A percentile compares a stretch with the other conserved stretches of the same genome.
Conservation (phyloP, 1,140 invertebrate species). For the Watersipora subatra region DNA sequence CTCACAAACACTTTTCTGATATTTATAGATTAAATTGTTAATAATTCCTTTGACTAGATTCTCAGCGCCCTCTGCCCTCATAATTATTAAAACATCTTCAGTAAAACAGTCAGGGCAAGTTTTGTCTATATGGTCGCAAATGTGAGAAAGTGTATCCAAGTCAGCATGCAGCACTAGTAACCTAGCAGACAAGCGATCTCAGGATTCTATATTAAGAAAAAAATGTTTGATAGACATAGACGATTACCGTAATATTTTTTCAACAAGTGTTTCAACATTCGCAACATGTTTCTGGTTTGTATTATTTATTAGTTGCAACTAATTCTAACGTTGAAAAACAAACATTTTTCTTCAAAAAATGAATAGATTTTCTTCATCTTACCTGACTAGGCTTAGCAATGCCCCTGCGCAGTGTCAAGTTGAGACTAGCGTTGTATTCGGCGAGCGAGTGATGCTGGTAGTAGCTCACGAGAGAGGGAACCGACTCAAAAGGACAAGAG, state of each 20-base stretch:
- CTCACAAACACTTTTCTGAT: background rate
- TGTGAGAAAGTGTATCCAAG: too few species aligned
- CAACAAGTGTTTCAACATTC: background rate
- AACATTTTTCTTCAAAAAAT: background rate
- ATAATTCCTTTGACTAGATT: too few species aligned
- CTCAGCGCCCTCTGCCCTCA: too few species aligned
- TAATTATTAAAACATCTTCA: too few species aligned
- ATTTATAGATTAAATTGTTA: background rate
- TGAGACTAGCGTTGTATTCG: slow-evolving; percentile 80
- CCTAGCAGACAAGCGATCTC: too few species aligned
- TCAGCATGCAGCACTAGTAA: too few species aligned
- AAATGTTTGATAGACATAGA: too few species aligned
- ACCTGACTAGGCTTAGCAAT: background rate
- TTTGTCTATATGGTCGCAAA: too few species aligned
- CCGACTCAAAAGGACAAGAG: slow-evolving; percentile 75
- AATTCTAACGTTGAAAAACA: background rate
- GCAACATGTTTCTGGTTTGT: background rate
- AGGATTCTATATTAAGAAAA: too few species aligned
- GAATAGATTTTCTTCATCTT: background rate
- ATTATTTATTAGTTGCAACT: background rate
- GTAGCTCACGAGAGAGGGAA: slow-evolving; percentile 79
- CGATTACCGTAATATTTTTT: background rate
- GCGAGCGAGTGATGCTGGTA: slow-evolving; percentile 70
- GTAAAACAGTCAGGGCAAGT: too few species aligned
- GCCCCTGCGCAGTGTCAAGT: slow-evolving; percentile 60